Evolutionary conservation across 2,888 invertebrate genomes (phyloP).

Genomic region (Sarcophaga variegata): DNA sequence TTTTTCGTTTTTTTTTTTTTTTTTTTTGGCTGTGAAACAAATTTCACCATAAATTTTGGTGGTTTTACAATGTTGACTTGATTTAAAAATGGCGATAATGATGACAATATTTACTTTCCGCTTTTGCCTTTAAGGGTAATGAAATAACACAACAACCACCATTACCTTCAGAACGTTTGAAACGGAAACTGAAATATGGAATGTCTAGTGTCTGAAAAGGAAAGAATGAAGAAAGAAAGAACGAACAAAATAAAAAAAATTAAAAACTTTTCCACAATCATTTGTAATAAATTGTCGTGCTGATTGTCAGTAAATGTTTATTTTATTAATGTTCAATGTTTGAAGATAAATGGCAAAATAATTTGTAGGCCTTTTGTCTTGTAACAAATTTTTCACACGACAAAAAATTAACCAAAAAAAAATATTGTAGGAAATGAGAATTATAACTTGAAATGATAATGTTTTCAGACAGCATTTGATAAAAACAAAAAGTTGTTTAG

Average conservation of each 20-base stretch:
- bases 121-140: background rate
- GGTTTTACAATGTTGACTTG: conserved; percentile 57
- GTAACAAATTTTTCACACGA: background rate
- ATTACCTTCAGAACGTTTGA: background rate
- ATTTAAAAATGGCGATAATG: conserved; percentile 66
- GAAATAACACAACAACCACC: background rate
- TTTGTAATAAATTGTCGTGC: conserved; percentile 65
- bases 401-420: background rate
- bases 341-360: conserved; percentile 55
- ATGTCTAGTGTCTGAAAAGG: background rate
- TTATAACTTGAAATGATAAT: too few species aligned
- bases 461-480: too few species aligned
- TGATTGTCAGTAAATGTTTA: conserved; percentile 62
- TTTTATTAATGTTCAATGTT: conserved; percentile 60
- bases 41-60: conserved; percentile 47
- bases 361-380: conserved; percentile 31
- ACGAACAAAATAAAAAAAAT: background rate
- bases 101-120: conserved; percentile 54
- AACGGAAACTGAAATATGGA: conserved; percentile 8
- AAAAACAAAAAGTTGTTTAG: background rate
- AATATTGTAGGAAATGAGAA: too few species aligned
- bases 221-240: conserved; percentile 10
- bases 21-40: conserved; percentile 31
- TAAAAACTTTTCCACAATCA: conserved; percentile 44
- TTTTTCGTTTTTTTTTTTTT: conserved; percentile 2